Evolutionary conservation across 2,888 invertebrate genomes (phyloP), one percentile per base, ranked within the genome.

Genomic region (Hydraecia micacea): DNA sequence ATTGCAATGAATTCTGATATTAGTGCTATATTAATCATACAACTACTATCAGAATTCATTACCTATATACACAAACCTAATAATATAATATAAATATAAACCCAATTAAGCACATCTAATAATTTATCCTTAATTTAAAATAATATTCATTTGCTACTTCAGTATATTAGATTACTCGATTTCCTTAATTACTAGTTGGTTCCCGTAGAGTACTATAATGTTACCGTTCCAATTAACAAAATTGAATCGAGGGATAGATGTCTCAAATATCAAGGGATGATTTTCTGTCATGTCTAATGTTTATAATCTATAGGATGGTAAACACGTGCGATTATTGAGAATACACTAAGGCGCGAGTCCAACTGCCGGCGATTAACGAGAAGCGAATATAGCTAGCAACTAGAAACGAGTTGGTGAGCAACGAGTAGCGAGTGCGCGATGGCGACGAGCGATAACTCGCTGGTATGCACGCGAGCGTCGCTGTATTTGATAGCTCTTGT

Each of bases 211-310:
- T 63, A 52, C n/a, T 70, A 71, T 78, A 73, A 65, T 66, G 68
- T 76, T 79, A 60, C 74, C 28, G 66, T 76, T 74, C 72, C 86
- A 79, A 85, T 85, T 85, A 85, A 85, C 76, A 60, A 79, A 82
- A 85, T 76, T 85, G 65, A 79, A 63, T 73, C 13, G 58, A 69
- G 15, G 63, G 62, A 82, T 79, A 49, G 73, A 62, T 82, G 65
- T 83, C 72, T 75, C 58, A 75, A 82, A 79, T 82, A 68, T 46
- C 72, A 52, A n/a, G 49, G n/a, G 21, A 46, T 72, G 32, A 18
- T 32, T 39, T 70, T 55, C 46, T 68, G 52, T 55, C 25, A 28
- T 28, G 36, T 72, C 46, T 63, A 15, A 52, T 62, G 32, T 69
- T 5, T 74, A 21, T 39, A 55, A 52, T 62, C 21, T n/a, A 58